Evolutionary conservation across 2,888 invertebrate genomes (phyloP), one percentile per base, ranked within the genome.

Genomic region (Pristionchus arcanus): DNA sequence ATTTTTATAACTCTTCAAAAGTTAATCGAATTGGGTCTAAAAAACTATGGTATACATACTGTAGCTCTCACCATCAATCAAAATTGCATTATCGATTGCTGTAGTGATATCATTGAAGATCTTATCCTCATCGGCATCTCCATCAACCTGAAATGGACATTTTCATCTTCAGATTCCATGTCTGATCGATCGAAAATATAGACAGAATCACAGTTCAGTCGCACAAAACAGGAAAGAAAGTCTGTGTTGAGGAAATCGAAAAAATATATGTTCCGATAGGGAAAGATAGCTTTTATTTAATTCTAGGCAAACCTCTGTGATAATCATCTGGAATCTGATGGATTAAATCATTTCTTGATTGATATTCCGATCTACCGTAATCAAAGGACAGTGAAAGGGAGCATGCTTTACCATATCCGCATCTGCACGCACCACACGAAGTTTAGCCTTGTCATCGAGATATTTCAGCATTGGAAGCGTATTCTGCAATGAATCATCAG

Each of bases 381-480:
- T 68, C 28, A 49, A n/a, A 49, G 77, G 77, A 77, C 77, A 77
- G 77, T 1, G 77, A 77, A 77, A 77, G 42, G 21, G 77, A 77
- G 25, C 77, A 77, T 77, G 77, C 77, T 49, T 77, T 89, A 84
- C 89, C 89, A 84, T 87, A 81, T 81, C 81, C n/a, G 89, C 63
- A 63, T 91, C 91, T 77, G 88, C 68, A 90, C 97, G 97, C 96
- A 98, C 98, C 95, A 98, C 98, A 91, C 97, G 97, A 84, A 98
- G 96, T 86, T 98, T 96, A 94, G 97, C 97, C 91, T 97, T 97
- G 93, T 97, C 97, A 95, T 98, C 98, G 95, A 98, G 96, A 1
- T 96, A 96, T 96, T 97, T 98, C 90, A 98, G 96, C 97, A 98
- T 97, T 1, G 98, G 98, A 93, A 98, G 96, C 0, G 97, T 97